Percentiles rank a stretch among this genome's conserved stretches.
Conservation (phyloP, 2,113 vertebrate genomes). For the Hypanus sabinus region DNA sequence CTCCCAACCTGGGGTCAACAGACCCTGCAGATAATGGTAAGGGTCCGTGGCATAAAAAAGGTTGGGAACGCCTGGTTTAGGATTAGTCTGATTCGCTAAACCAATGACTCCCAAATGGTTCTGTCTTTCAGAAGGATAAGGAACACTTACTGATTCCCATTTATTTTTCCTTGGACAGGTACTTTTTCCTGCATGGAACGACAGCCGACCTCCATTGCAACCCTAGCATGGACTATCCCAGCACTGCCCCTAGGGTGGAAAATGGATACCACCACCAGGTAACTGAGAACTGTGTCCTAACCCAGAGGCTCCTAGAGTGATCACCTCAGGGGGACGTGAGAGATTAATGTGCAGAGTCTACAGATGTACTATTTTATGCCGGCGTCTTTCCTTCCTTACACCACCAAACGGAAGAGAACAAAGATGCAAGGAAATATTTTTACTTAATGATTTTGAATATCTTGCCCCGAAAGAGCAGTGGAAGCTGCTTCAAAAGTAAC, state of each 20-base stretch:
- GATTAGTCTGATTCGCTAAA: too few relatives aligned
- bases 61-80: too few relatives aligned
- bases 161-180: not conserved
- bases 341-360: not conserved
- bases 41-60: too few relatives aligned
- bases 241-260: not conserved
- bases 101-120: too few relatives aligned
- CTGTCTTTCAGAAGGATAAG: not conserved
- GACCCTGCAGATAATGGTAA: too few relatives aligned
- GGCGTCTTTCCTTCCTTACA: not conserved
- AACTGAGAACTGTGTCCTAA: not conserved
- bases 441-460: not conserved
- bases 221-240: rapidly evolving
- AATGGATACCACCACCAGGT: not conserved
- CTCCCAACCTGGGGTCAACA: too few relatives aligned
- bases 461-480: too few relatives aligned
- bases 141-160: not conserved
- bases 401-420: not conserved
- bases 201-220: not conserved
- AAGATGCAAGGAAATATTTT: not conserved
- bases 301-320: not conserved
- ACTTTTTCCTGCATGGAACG: not conserved
- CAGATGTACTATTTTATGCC: not conserved
- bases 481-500: too few relatives aligned
- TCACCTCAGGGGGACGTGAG: not conserved